Evolutionary conservation across 2,113 vertebrate genomes (phyloP).

Genomic region (Motacilla tschutschensis): DNA sequence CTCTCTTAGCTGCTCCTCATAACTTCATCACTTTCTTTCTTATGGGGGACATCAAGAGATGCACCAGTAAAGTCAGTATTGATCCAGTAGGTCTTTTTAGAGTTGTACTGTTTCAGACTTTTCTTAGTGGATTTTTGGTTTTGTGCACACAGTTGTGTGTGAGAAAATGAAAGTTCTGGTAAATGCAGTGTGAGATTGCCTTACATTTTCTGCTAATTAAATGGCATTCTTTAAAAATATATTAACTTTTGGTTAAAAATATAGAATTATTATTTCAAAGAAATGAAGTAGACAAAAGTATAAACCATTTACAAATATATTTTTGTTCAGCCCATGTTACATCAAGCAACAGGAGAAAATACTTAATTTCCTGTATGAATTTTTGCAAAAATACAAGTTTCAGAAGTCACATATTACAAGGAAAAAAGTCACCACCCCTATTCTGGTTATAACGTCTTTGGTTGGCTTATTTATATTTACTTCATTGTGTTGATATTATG

Average conservation of each 20-base stretch:
- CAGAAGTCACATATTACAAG: neutral
- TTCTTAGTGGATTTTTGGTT: neutral
- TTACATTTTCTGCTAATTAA: conserved; percentile 40
- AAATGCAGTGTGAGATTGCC: conserved; percentile 10
- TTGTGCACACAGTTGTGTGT: conserved; percentile 12
- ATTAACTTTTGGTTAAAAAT: neutral
- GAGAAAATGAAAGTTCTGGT: conserved; percentile 52
- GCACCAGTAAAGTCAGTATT: neutral
- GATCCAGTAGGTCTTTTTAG: neutral
- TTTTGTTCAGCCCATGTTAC: neutral
- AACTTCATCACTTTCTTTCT: neutral
- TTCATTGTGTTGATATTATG: neutral
- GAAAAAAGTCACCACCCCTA: neutral
- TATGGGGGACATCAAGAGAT: neutral
- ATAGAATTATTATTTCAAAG: neutral
- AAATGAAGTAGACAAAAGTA: neutral
- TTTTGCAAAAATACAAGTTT: neutral
- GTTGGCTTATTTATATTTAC: neutral
- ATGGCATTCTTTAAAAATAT: neutral
- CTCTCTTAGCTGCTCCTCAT: neutral
- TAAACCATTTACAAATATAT: neutral
- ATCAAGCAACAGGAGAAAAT: neutral
- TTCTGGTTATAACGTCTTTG: neutral
- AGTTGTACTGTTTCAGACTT: neutral
- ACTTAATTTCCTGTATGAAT: neutral